phyloP scores from a whole-genome alignment of 2,797 vertebrate genomes.

The Paguma larvata region DNA sequence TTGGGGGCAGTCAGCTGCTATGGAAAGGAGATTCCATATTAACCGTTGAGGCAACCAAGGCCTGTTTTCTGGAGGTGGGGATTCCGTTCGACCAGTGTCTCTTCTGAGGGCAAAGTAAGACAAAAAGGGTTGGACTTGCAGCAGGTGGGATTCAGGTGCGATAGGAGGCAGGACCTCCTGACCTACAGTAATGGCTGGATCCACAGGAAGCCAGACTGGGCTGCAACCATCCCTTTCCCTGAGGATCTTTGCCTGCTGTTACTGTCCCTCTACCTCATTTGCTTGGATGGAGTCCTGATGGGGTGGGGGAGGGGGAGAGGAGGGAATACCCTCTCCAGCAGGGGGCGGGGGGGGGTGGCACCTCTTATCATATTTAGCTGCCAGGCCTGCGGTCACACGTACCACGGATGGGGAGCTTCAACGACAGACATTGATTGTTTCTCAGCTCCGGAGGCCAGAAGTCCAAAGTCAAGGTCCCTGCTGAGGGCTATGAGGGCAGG shows the following conservation, averaged over 20 bases:
- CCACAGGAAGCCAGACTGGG: neutral
- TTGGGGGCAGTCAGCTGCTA: neutral
- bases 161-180: neutral
- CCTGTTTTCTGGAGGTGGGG: neutral
- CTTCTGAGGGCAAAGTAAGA: conserved; percentile 14
- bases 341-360: too few species aligned
- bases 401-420: neutral
- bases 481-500: neutral
- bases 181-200: neutral
- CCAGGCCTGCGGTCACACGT: neutral
- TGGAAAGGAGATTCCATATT: neutral
- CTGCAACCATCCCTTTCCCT: neutral
- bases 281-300: neutral
- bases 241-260: neutral
- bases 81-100: neutral
- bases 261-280: neutral
- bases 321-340: neutral
- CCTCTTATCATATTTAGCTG: neutral
- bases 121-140: neutral
- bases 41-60: conserved; percentile 5
- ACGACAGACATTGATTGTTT: neutral
- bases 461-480: neutral
- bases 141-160: neutral
- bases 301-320: accelerated
- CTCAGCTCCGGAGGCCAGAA: neutral